A percentile compares a stretch with the other conserved stretches of the same genome.
Conservation (phyloP, 2,888 invertebrate species). For the Schizaphis graminum region DNA sequence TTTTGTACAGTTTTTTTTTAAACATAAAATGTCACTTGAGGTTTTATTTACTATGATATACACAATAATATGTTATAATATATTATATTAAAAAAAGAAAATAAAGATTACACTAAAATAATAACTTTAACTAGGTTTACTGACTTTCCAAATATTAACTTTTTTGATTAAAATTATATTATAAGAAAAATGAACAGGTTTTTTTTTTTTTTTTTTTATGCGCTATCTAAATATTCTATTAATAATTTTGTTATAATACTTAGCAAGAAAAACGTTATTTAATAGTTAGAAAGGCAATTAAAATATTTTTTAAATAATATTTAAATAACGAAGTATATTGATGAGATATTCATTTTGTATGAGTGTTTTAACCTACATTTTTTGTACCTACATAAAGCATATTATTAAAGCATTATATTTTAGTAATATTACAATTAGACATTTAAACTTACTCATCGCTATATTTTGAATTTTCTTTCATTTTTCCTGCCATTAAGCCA, state of each 20-base stretch:
- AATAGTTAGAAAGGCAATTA: neutral
- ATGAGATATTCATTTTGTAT: neutral
- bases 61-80: neutral
- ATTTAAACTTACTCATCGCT: constrained; percentile 54
- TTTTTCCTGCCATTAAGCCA: constrained; percentile 48
- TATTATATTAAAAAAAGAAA: neutral
- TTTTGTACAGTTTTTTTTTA: neutral
- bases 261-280: neutral
- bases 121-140: neutral
- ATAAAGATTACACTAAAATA: neutral
- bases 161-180: neutral
- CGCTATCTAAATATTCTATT: neutral
- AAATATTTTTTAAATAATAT: neutral
- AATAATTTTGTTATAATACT: neutral
- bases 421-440: neutral
- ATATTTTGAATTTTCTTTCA: constrained; percentile 49
- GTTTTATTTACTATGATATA: neutral
- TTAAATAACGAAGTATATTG: neutral
- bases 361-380: neutral
- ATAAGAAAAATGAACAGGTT: neutral
- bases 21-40: neutral
- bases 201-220: neutral
- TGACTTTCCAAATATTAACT: neutral
- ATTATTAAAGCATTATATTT: neutral
- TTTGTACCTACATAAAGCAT: neutral